Base-by-base conservation (phyloP, 2,888 invertebrate species). In the Eurytoma californica region DNA sequence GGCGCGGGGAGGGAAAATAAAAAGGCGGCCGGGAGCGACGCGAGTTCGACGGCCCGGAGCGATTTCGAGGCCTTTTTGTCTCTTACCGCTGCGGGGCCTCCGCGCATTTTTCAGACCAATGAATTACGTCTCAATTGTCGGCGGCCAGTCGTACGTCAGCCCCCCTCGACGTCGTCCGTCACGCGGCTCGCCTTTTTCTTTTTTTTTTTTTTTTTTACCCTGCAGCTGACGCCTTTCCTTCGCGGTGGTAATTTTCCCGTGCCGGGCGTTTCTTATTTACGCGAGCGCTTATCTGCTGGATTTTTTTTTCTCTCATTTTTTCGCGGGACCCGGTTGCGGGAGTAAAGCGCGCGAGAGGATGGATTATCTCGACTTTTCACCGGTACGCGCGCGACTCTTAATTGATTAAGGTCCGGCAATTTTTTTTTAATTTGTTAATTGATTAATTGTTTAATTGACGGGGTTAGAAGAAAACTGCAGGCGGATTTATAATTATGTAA, bases 61-160 rank as follows among this genome's bases (percentile, higher is more conserved):
- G 20, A 57, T 73, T 18, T 63, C 63, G 20, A 13, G 39, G 39
- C 61, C 63, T 63, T 63, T 39, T 60, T 51, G 16, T 28, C 16
- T 39, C 20, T 61, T 14, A 39, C 20, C 63, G 53, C 65, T 58
- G 60, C 39, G 65, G n/a, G 14, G 16, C 28, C 4, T 3, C 12
- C 12, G 1, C 24, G 55, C 30, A 47, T n/a, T 51, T 72, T 49
- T 24, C 18, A 68, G 61, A 24, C 16, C 47, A 39, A 53, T 74
- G 70, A 79, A 79, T 79, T 79, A 74, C 74, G 74, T 74, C 74
- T 74, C 79, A 79, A 79, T 79, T 74, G 65, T 63, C 70, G 18
- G 24, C 24, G 39, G 58, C 47, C 16, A 4, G 3, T 7, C 61
- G 61, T 68, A 20, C 20, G 24, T n/a, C 47, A 51, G 55, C 57